Evolutionary conservation across 1,140 invertebrate species (phyloP).

Genomic region (Trichogramma pretiosum): DNA sequence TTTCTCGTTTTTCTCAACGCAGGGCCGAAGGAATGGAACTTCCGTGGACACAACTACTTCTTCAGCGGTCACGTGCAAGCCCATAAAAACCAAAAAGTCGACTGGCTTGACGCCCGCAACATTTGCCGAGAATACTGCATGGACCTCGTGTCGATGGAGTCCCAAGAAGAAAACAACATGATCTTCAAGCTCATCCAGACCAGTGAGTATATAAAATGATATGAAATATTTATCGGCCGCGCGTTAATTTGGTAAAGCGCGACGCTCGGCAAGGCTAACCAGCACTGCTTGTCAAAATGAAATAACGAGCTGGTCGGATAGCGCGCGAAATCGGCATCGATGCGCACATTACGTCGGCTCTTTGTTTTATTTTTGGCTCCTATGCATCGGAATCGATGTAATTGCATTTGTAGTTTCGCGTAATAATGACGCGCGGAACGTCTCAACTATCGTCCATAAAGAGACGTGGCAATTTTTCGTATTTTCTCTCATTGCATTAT

Average conservation of each 20-base stretch:
- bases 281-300: too few relatives aligned
- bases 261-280: neutral
- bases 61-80: slow-evolving; percentile 73
- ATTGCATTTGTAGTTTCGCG: too few relatives aligned
- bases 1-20: too few relatives aligned
- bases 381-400: too few relatives aligned
- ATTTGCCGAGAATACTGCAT: slow-evolving; percentile 86
- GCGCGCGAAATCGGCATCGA: too few relatives aligned
- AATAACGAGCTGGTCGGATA: too few relatives aligned
- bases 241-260: neutral
- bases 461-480: too few relatives aligned
- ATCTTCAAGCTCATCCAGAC: slow-evolving; percentile 78
- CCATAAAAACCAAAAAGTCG: slow-evolving; percentile 67
- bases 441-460: too few relatives aligned
- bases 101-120: slow-evolving; percentile 85
- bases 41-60: slow-evolving; percentile 81
- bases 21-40: slow-evolving; percentile 86
- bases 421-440: too few relatives aligned
- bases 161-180: slow-evolving; percentile 81
- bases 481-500: too few relatives aligned
- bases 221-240: neutral
- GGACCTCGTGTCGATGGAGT: slow-evolving; percentile 81
- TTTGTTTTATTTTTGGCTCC: too few relatives aligned
- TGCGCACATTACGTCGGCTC: too few relatives aligned
- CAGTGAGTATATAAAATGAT: slow-evolving; percentile 56